Evolutionary conservation across 2,888 invertebrate species (phyloP).

Genomic region (Eristalis intricaria): DNA sequence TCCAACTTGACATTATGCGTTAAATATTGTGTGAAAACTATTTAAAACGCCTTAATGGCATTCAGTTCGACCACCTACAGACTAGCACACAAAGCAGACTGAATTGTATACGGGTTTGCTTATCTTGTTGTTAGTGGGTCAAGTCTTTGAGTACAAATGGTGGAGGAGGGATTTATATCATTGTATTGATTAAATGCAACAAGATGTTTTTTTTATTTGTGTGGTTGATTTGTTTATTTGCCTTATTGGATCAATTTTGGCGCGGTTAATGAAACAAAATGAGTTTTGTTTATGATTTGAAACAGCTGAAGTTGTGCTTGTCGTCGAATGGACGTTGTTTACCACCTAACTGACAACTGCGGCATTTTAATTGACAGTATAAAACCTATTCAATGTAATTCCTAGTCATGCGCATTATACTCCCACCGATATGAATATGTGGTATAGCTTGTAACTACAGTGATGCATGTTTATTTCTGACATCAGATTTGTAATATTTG

Average conservation of each 20-base stretch:
- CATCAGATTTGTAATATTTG: no score
- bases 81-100: conserved; percentile 3
- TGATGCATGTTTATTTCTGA: background rate
- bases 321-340: background rate
- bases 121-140: conserved; percentile 45
- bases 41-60: background rate
- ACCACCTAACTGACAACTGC: background rate
- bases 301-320: background rate
- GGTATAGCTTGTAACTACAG: background rate
- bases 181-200: conserved; percentile 10
- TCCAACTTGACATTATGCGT: conserved; percentile 82
- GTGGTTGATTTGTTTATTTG: conserved; percentile 4
- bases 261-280: background rate
- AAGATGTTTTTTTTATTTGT: background rate
- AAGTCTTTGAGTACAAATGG: conserved; percentile 20
- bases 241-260: background rate
- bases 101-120: conserved; percentile 18
- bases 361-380: background rate
- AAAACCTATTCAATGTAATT: background rate
- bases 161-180: conserved; percentile 28
- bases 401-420: background rate
- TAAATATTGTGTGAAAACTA: background rate
- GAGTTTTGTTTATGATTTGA: background rate
- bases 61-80: conserved; percentile 7
- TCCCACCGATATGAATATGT: background rate